Conservation (phyloP, 1,140 invertebrate genomes). For the Geopemphigus sp. region DNA sequence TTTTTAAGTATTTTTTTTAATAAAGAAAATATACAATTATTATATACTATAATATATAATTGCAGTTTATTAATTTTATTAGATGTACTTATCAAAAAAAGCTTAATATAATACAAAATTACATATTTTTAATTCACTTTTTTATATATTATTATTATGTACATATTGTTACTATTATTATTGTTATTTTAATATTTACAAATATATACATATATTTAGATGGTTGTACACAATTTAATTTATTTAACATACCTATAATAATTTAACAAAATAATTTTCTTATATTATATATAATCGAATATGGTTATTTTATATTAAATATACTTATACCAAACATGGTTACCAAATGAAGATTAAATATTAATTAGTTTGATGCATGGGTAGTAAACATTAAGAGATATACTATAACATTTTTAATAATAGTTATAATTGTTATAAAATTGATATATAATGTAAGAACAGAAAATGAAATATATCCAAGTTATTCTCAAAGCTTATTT, state of each 20-base stretch:
- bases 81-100: background rate
- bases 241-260: background rate
- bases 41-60: background rate
- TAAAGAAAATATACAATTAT: slow-evolving; percentile 3
- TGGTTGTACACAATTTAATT: background rate
- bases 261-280: background rate
- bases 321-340: background rate
- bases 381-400: too few species aligned
- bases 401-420: too few species aligned
- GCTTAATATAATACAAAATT: background rate
- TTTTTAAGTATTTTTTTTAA: slow-evolving; percentile 10
- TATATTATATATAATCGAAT: background rate
- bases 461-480: too few species aligned
- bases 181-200: slow-evolving; percentile 8
- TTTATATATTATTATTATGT: background rate
- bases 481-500: too few species aligned
- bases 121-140: background rate
- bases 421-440: too few species aligned
- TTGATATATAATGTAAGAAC: too few species aligned
- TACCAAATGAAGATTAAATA: background rate
- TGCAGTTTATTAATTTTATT: slow-evolving; percentile 16
- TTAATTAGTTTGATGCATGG: too few species aligned
- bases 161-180: background rate
- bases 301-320: background rate
- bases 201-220: background rate